Evolutionary conservation across 2,797 vertebrate species (phyloP), one percentile per base, ranked within the genome.

Genomic region (Etheostoma perlongum): DNA sequence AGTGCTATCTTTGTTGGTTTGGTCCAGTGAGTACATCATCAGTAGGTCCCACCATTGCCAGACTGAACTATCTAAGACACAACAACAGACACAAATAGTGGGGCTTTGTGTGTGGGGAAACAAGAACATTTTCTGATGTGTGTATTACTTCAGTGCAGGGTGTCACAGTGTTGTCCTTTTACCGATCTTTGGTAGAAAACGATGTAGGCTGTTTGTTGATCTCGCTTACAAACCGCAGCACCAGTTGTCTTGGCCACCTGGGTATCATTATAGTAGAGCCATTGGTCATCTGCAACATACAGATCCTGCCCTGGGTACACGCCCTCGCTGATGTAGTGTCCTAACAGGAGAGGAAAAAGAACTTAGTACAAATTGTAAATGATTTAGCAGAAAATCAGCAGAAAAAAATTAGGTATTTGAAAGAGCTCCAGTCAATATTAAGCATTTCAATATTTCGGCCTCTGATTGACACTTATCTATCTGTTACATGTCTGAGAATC

Each of bases 151-250:
- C 8, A 51, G 14, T 11, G 3, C 27, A 57, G 7, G 16, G 21
- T 58, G 55, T 19, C 23, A 54, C 57, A n/a, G 57, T n/a, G 33
- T 40, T 59, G 30, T 59, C 57, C 30, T 36, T 33, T n/a, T 30
- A 58, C 57, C 33, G 11, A 11, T n/a, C 57, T 6, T 40, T 59
- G 57, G 19, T 59, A 59, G 18, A 36, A 59, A 6, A 40, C 5
- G 2, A 59, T 59, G 11, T 59, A 59, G 10, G 57, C 57, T 40
- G 30, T 59, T 19, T n/a, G 4, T 8, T 40, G 57, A 5, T 18
- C 11, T 12, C 5, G 33, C 10, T 40, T 18, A 16, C 55, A 58
- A 13, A 58, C 10, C 2, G 18, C 6, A 7, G 18, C 33, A 6
- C 57, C 30, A n/a, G 55, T 40, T 59, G 57, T 59, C 11, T 42